Conservation (phyloP, 1,140 invertebrate genomes). For the Aphelenchoides avenae region DNA sequence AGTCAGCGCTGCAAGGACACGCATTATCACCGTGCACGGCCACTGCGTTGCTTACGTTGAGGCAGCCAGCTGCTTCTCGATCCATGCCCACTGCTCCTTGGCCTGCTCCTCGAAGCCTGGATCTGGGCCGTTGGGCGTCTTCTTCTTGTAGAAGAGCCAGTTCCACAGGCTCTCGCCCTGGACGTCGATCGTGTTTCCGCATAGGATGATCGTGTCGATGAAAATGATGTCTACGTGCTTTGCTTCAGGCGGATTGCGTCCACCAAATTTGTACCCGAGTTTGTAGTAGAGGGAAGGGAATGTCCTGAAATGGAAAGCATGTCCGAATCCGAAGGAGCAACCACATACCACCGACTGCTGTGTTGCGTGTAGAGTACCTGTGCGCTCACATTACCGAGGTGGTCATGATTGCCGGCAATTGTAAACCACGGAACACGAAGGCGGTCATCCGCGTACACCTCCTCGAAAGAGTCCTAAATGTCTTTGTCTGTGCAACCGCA, state of each 20-base stretch:
- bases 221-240: slow-evolving; percentile 31
- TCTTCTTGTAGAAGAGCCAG: slow-evolving; percentile 36
- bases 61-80: slow-evolving; percentile 57
- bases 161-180: slow-evolving; percentile 31
- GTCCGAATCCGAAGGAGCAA: slow-evolving; percentile 14
- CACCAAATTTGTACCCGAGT: slow-evolving; percentile 26
- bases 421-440: slow-evolving; percentile 60
- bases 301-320: slow-evolving; percentile 33
- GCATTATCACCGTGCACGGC: too few relatives aligned
- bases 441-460: slow-evolving; percentile 24
- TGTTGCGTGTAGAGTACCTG: slow-evolving; percentile 60
- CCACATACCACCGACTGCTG: slow-evolving; percentile 60
- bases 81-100: slow-evolving; percentile 61
- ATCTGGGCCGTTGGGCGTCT: slow-evolving; percentile 30
- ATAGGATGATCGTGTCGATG: slow-evolving; percentile 46
- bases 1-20: slow-evolving; percentile 62
- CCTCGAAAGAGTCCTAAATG: slow-evolving; percentile 43
- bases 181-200: slow-evolving; percentile 47
- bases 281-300: slow-evolving; percentile 46
- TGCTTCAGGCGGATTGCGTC: not conserved
- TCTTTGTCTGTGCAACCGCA: too few relatives aligned
- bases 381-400: slow-evolving; percentile 61
- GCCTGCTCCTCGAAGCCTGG: slow-evolving; percentile 36
- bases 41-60: slow-evolving; percentile 54
- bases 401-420: slow-evolving; percentile 64